Evolutionary conservation across 2,888 invertebrate species (phyloP), one percentile per base, ranked within the genome.

Genomic region (Seira ritae): DNA sequence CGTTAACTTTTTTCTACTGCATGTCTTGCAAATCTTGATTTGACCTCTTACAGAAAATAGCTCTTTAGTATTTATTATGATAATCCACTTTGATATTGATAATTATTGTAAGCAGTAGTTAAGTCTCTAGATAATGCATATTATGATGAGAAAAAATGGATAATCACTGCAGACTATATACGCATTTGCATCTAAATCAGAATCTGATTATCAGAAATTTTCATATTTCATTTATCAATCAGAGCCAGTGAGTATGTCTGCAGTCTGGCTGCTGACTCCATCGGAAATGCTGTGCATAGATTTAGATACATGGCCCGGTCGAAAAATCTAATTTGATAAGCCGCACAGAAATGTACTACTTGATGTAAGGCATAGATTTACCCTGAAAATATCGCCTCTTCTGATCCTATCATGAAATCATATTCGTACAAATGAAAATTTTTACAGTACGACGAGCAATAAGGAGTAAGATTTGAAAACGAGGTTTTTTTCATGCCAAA

Each of bases 31-130:
- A 8, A 4, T 8, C 8, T 31, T 8, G 31, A 2, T 31, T 31
- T 31, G 31, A 31, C 31, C 31, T 31, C 31, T 4, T 31, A 8
- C 31, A 31, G 3, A 8, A 31, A 31, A 31, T 31, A 31, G 31
- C 31, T 4, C 8, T 8, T 31, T 31, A 31, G 3, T 31, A 31
- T 4, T 31, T 31, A 31, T 31, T 17, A 55, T 55, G 55, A 55
- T 55, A 55, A 55, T 55, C 55, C 15, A 55, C 55, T n/a, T 55
- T 55, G 55, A 55, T 55, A 55, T 31, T 31, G 17, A 55, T 55
- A 55, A 6, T 6, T 8, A 42, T 42, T 42, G 42, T 8, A 42
- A 12, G 42, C 6, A 42, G 12, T 12, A 12, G 12, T 8, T 42
- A 6, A 42, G 42, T 42, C n/a, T n/a, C n/a, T n/a, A n/a, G 42